phyloP scores from a whole-genome alignment of 1,140 invertebrate species.

The Pachyrhynchus sulphureomaculatus region DNA sequence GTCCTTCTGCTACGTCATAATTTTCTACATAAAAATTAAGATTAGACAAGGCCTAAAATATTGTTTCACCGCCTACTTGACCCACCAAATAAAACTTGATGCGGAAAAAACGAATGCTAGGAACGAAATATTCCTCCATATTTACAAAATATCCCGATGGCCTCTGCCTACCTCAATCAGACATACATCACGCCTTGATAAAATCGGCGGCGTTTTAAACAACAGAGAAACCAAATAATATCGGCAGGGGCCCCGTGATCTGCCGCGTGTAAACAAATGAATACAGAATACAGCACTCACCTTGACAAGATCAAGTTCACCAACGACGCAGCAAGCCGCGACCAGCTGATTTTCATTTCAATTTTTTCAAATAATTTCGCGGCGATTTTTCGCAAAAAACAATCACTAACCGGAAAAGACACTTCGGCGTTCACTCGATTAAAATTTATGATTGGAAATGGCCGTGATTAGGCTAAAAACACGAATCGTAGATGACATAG shows the following conservation, averaged over 20 bases:
- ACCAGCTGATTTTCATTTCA: conserved; percentile 19
- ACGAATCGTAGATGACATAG: neutral
- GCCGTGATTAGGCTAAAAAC: conserved; percentile 1
- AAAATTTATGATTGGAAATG: neutral
- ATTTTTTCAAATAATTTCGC: neutral
- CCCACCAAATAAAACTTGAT: no score
- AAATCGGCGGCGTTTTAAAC: conserved; percentile 6
- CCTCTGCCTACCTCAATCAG: neutral
- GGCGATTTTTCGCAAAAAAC: conserved; percentile 2
- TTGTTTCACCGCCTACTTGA: no score
- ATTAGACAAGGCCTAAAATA: no score
- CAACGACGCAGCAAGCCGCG: conserved; percentile 5
- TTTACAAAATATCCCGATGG: neutral
- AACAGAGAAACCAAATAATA: conserved; percentile 4
- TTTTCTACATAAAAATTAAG: no score
- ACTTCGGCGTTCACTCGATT: neutral
- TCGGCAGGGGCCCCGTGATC: conserved; percentile 10
- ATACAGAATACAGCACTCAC: conserved; percentile 24
- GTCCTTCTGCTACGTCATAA: no score
- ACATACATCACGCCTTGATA: neutral
- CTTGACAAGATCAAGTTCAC: conserved; percentile 30
- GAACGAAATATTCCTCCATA: neutral
- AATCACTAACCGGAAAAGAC: neutral
- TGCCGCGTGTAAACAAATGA: conserved; percentile 23
- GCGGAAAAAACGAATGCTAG: neutral